Conservation (phyloP, 92 coral and sea anemone genomes). For the Zoanthus sociatus region DNA sequence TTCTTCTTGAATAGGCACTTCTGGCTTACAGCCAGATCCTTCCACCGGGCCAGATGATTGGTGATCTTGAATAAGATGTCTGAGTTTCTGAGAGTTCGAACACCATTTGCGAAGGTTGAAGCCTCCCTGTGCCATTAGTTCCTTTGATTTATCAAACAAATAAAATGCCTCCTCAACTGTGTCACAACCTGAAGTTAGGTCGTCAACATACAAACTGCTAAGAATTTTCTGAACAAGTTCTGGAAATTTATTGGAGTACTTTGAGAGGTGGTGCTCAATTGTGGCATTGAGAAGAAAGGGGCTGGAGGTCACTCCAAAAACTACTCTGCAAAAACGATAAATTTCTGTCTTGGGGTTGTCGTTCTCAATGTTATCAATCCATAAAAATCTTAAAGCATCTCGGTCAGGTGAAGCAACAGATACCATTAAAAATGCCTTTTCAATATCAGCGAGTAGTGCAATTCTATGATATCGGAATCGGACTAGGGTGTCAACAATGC, state of each 20-base stretch:
- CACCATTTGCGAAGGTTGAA: conserved; percentile 65
- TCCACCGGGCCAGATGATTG: conserved; percentile 13
- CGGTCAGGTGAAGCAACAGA: conserved; percentile 4
- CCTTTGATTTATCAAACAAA: conserved; percentile 59
- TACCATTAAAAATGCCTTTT: conserved; percentile 48
- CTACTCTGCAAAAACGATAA: conserved; percentile 48
- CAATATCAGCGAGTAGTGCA: conserved; percentile 44
- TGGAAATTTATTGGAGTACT: conserved; percentile 34
- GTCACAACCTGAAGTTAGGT: conserved; percentile 44
- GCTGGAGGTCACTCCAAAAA: conserved; percentile 46
- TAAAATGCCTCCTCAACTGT: conserved; percentile 48
- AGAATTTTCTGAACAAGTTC: conserved; percentile 58
- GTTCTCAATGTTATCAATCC: conserved; percentile 41
- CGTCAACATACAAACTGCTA: conserved; percentile 49
- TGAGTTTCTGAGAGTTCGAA: conserved; percentile 39
- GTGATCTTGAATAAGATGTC: conserved; percentile 30
- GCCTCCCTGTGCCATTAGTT: conserved; percentile 59
- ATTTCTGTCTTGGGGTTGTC: conserved; percentile 42
- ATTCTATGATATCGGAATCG: conserved; percentile 50
- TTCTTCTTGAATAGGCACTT: conserved; percentile 28
- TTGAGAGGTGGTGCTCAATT: conserved; percentile 40
- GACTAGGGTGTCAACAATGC: conserved; percentile 36
- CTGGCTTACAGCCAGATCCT: conserved; percentile 25
- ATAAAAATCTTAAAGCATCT: conserved; percentile 27
- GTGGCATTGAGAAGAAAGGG: conserved; percentile 68